Evolutionary conservation across 2,113 vertebrate species (phyloP), one percentile per base, ranked within the genome.

Genomic region (Lophotis ruficrista): DNA sequence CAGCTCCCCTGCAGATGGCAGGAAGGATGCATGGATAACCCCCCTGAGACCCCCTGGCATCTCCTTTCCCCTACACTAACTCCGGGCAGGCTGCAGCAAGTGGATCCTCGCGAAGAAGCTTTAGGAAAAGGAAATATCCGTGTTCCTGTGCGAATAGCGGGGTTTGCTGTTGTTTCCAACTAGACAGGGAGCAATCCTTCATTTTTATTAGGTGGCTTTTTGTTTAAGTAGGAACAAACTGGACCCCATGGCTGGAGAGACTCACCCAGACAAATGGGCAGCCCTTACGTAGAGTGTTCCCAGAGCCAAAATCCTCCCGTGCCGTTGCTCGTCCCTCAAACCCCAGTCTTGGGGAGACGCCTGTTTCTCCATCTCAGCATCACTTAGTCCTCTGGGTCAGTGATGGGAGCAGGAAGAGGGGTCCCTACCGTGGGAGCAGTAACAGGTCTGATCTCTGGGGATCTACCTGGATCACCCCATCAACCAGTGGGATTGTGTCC

Each of bases 11-110:
- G 41, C 41, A 43, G 41, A 9, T 9, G 43, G 24, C 45, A 64
- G 45, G 43, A 62, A 37, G 31, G 37, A 5, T 10, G 16, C 35
- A 51, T 35, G 31, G 35, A 70, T 14, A 41, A 1, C 6, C 21
- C n/a, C 3, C 1, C 0, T 9, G 70, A 35, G 8, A 10, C 1
- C 37, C 21, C 48, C 38, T 33, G 53, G 10, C 53, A 45, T 31
- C 33, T 69, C 18, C 30, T 58, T 69, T 31, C 9, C 8, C 7
- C 12, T 10, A 16, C 15, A 2, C 4, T 33, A 30, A 13, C 31
- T 27, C 41, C 5, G 9, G 57, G n/a, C 23, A 47, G 35, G 38
- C 19, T 75, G 37, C 23, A 62, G 76, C 5, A 8, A 31, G 6
- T 19, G 30, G 23, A 33, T 47, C 31, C 20, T 53, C 3, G 0